Evolutionary conservation across 2,797 vertebrate species (phyloP).

Genomic region (Gymnopithys bicolor): DNA sequence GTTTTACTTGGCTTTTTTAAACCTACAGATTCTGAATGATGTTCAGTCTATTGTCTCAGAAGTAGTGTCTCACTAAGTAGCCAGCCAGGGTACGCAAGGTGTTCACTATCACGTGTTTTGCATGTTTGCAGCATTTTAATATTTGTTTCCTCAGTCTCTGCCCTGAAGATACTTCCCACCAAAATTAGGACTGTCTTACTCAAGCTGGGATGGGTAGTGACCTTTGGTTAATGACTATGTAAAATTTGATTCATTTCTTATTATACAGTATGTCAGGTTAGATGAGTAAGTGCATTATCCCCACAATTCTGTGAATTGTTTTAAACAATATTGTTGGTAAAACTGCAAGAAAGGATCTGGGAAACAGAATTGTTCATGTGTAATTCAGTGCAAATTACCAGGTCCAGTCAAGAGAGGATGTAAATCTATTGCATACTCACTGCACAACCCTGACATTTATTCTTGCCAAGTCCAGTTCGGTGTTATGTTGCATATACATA

Average conservation of each 20-base stretch:
- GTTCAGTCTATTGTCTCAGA: background rate
- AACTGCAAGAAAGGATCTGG: background rate
- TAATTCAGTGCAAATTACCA: background rate
- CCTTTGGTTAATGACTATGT: background rate
- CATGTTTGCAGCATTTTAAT: background rate
- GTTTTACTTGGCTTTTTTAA: background rate
- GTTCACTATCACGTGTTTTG: background rate
- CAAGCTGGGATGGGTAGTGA: background rate
- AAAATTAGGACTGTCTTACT: background rate
- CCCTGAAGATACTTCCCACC: slow-evolving; percentile 1
- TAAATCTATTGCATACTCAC: background rate
- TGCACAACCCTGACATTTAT: background rate
- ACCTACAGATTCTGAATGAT: background rate
- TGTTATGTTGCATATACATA: background rate
- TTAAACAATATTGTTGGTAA: background rate
- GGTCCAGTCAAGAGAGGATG: background rate
- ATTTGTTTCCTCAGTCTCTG: background rate
- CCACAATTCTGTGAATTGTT: background rate
- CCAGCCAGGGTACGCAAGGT: fast-evolving
- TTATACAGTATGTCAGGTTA: background rate
- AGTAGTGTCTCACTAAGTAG: background rate
- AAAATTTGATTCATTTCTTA: background rate
- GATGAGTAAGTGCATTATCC: background rate
- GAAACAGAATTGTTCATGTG: background rate
- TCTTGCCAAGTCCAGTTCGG: background rate